Evolutionary conservation across 1,140 invertebrate genomes (phyloP).

Genomic region (Sweltsa coloradensis): DNA sequence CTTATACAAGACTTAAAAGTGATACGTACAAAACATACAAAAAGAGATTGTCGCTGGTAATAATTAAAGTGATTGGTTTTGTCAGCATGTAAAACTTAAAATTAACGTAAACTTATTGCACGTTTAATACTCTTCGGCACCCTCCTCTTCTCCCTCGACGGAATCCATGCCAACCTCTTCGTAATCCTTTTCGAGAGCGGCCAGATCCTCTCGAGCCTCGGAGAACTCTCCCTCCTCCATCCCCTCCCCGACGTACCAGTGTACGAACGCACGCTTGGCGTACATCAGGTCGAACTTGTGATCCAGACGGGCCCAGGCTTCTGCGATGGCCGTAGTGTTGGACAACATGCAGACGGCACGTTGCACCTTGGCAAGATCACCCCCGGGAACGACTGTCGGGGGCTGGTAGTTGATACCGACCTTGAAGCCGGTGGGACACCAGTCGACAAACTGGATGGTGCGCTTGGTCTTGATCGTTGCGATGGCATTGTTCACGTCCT

Average conservation of each 20-base stretch:
- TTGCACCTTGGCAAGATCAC: no score
- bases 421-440: conserved; percentile 45
- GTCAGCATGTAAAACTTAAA: no score
- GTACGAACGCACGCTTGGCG: conserved; percentile 47
- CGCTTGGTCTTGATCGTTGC: conserved; percentile 28
- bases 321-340: conserved; percentile 70
- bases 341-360: no score
- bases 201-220: conserved; percentile 51
- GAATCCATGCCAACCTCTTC: conserved; percentile 53
- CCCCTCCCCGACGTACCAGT: conserved; percentile 49
- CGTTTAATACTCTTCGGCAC: conserved; percentile 33
- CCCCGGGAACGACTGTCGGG: no score
- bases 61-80: no score
- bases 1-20: no score
- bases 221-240: conserved; percentile 54
- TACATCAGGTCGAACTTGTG: conserved; percentile 53
- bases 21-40: no score
- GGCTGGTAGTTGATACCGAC: no score
- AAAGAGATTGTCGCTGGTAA: no score
- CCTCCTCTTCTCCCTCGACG: conserved; percentile 37
- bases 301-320: conserved; percentile 66
- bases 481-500: conserved; percentile 46
- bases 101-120: no score
- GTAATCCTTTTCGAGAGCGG: conserved; percentile 50
- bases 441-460: conserved; percentile 41